Base-by-base conservation (phyloP, 1,140 invertebrate genomes). In the Heliothis virescens region DNA sequence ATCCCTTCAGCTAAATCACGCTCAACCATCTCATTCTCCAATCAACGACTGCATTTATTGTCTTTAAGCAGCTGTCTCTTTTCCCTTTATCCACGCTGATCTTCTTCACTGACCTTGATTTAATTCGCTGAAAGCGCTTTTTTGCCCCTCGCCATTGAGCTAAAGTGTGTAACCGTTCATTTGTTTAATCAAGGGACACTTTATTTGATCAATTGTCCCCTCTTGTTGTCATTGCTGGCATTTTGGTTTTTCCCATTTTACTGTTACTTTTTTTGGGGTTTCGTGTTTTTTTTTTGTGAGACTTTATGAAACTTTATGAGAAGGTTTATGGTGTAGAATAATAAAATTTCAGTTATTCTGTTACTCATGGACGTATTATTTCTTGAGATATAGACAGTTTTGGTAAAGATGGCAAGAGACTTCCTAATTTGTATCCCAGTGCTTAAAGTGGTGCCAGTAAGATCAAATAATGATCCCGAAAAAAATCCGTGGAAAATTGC, bases 111-210 rank as follows among this genome's bases (percentile, higher is more conserved):
- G 48, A 53, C 65, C 65, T 69, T 69, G 65, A 16, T 52, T 69
- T 69, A 29, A 69, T 52, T 52, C 65, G 48, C 65, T 69, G 50
- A 9, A 69, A 72, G n/a, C 67, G 48, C 50, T 34, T 15, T 72
- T 72, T 55, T 34, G 16, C n/a, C 52, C 18, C 69, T n/a, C 13
- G 2, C 60, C 15, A 10, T 72, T 11, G 13, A 21, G 69, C 41
- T 72, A n/a, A 65, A 59, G 21, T 63, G 74, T 62, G 26, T 57
- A 65, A 41, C 1, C 60, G 15, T 53, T 76, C 59, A 76, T 76
- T 76, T 76, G 74, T 76, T 76, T 76, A 76, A 76, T 76, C 59
- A 76, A 76, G 26, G 60, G 48, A 53, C 60, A 76, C 48, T 76
- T 74, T 76, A 63, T 76, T 76, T 76, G 60, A 63, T 52, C 48